Evolutionary conservation across 2,888 invertebrate genomes (phyloP).

Genomic region (Napeogenes inachia): DNA sequence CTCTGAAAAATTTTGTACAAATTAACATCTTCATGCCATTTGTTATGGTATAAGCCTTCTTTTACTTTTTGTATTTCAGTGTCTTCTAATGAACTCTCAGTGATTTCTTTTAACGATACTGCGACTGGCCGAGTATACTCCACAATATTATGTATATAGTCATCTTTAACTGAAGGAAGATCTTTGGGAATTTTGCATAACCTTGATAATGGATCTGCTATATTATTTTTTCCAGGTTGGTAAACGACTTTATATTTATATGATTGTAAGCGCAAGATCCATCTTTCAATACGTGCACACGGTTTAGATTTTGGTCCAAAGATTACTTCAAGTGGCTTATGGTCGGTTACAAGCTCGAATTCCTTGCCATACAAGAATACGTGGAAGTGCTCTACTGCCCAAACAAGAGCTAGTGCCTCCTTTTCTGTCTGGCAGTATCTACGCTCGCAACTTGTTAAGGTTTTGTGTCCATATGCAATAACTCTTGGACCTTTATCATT

Average conservation of each 20-base stretch:
- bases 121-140: conserved; percentile 17
- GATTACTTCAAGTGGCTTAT: conserved; percentile 46
- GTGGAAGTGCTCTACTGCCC: conserved; percentile 36
- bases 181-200: conserved; percentile 1
- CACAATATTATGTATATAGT: conserved; percentile 22
- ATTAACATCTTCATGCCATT: conserved; percentile 23
- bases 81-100: conserved; percentile 12
- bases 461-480: conserved; percentile 33
- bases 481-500: conserved; percentile 26
- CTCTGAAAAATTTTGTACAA: conserved; percentile 1
- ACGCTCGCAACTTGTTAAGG: conserved; percentile 20
- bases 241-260: conserved; percentile 29
- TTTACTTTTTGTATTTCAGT: conserved; percentile 21
- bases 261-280: conserved; percentile 33
- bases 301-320: conserved; percentile 41
- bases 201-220: conserved; percentile 36
- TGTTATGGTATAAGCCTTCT: conserved; percentile 18
- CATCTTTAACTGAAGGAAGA: conserved; percentile 17
- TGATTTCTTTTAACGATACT: conserved; percentile 18
- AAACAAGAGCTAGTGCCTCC: conserved; percentile 32
- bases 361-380: conserved; percentile 34
- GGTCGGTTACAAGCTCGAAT: conserved; percentile 40
- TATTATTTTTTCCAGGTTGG: conserved; percentile 35
- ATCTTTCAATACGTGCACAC: conserved; percentile 37
- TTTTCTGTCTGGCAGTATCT: conserved; percentile 36